phyloP scores from a whole-genome alignment of 1,140 invertebrate species.

The Drosophila sucinea region DNA sequence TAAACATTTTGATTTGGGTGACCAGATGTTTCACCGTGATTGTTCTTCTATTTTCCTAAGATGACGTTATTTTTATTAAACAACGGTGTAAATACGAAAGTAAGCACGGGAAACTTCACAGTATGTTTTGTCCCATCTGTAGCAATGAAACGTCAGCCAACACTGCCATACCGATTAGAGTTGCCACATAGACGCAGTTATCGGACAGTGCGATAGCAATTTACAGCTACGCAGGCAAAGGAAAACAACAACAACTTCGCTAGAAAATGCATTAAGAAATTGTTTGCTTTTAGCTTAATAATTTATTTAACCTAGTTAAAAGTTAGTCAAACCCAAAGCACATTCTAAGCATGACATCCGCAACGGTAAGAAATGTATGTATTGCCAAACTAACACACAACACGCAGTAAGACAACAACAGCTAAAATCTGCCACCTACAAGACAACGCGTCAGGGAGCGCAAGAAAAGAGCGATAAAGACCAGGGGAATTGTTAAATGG shows the following conservation, averaged over 20 bases:
- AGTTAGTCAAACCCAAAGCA: constrained; percentile 30
- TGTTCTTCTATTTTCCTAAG: neutral
- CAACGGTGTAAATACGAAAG: constrained; percentile 1
- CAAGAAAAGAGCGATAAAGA: constrained; percentile 16
- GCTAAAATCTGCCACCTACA: constrained; percentile 39
- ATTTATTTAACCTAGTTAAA: constrained; percentile 36
- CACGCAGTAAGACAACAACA: constrained; percentile 24
- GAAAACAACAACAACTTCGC: constrained; percentile 38
- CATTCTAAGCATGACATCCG: constrained; percentile 71
- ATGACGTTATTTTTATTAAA: neutral
- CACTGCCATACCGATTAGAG: neutral
- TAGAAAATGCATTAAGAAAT: constrained; percentile 60
- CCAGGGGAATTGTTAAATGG: neutral
- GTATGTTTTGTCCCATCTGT: constrained; percentile 9
- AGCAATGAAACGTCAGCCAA: neutral
- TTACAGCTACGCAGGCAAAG: constrained; percentile 59
- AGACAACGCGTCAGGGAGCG: constrained; percentile 10
- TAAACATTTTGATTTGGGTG: neutral
- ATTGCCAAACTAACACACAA: constrained; percentile 69
- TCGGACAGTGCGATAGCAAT: constrained; percentile 44
- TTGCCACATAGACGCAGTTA: constrained; percentile 5
- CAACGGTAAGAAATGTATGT: constrained; percentile 83
- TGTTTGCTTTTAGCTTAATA: constrained; percentile 23
- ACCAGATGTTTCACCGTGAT: neutral
- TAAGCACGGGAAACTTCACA: neutral